Conservation (phyloP, 2,113 vertebrate species). For the Furnarius figulus region DNA sequence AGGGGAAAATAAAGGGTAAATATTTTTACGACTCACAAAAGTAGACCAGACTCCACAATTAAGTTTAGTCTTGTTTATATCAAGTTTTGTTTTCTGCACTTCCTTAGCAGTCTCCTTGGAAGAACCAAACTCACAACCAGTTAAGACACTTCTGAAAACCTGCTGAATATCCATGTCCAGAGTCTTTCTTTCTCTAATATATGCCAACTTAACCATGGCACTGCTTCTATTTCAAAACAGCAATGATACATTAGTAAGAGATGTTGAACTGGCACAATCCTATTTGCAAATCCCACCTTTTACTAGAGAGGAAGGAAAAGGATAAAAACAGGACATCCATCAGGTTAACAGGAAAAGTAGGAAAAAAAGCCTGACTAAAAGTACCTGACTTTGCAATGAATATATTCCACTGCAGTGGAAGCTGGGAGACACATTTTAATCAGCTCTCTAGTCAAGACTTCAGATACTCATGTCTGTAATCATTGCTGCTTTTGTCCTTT, state of each 20-base stretch:
- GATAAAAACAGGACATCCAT: conserved; percentile 48
- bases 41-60: background rate
- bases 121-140: background rate
- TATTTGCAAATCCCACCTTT: conserved; percentile 18
- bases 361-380: background rate
- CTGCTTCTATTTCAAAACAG: background rate
- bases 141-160: background rate
- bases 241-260: background rate
- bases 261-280: background rate
- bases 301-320: conserved; percentile 32
- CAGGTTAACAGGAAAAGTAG: conserved; percentile 15
- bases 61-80: background rate
- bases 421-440: background rate
- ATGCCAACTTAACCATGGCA: background rate
- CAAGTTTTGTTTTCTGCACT: background rate
- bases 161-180: background rate
- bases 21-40: background rate
- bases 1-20: background rate
- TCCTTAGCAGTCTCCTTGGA: background rate
- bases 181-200: background rate
- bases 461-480: background rate
- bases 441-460: background rate
- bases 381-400: background rate
- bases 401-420: background rate
- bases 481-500: background rate